These are phyloP conservation scores for Oryzias dopingdopingensis DNA, from an alignment of 2,797 vertebrate genomes.

Conservation along the genomic window DNA sequence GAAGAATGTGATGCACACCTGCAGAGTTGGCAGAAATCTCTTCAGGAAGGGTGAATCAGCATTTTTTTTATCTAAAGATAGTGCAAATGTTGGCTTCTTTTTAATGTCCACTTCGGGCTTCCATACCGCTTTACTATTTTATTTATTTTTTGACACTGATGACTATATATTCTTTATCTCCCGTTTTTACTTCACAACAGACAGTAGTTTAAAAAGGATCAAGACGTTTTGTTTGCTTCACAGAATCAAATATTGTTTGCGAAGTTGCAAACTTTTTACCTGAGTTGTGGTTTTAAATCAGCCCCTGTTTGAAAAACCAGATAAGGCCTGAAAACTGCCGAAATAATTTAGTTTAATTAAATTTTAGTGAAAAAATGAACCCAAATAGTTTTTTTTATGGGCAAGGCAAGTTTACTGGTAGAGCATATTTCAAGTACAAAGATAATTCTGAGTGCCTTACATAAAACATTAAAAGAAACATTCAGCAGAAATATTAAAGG, in stretches of 20 bases:
- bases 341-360: slow-evolving; percentile 29
- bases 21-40: slow-evolving; percentile 67
- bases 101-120: slow-evolving; percentile 38
- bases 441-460: too few species aligned
- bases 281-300: slow-evolving; percentile 39
- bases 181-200: slow-evolving; percentile 2
- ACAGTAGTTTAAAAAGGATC: slow-evolving; percentile 7
- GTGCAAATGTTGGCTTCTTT: slow-evolving; percentile 51
- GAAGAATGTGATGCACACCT: slow-evolving; percentile 53
- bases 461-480: too few species aligned
- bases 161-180: slow-evolving; percentile 31
- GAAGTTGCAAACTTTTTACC: slow-evolving; percentile 35
- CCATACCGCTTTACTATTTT: slow-evolving; percentile 16
- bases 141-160: slow-evolving; percentile 14
- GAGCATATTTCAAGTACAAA: too few species aligned
- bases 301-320: slow-evolving; percentile 47
- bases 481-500: too few species aligned
- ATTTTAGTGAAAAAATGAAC: slow-evolving; percentile 5
- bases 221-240: slow-evolving; percentile 35
- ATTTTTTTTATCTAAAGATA: slow-evolving; percentile 51
- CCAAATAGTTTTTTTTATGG: too few species aligned
- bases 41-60: slow-evolving; percentile 56
- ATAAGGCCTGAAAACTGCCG: slow-evolving; percentile 29
- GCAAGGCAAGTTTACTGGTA: too few species aligned
- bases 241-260: slow-evolving; percentile 43